A percentile compares a stretch with the other conserved stretches of the same genome.
These are phyloP conservation scores for Seira sanloemensis DNA, from an alignment of 2,888 invertebrate species.

Conservation along the genomic window DNA sequence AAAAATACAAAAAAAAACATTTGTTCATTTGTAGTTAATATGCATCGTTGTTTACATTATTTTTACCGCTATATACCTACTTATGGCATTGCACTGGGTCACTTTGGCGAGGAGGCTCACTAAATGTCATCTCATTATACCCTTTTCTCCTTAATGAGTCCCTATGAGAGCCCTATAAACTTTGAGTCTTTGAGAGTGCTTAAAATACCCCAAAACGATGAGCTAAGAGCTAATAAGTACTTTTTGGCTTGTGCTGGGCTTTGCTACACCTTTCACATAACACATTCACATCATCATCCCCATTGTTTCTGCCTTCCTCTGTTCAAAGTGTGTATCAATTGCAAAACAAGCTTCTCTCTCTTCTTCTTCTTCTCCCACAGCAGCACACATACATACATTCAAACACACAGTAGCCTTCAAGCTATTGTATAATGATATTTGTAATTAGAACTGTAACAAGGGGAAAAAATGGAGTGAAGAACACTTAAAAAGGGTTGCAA, in stretches of 20 bases:
- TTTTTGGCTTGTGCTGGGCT: background rate
- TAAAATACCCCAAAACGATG: background rate
- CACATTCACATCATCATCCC: too few relatives aligned
- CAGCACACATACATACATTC: background rate
- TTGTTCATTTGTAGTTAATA: slow-evolving; percentile 65
- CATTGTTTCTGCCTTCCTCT: background rate
- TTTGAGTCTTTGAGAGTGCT: too few relatives aligned
- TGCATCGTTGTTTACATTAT: background rate
- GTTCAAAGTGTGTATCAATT: background rate
- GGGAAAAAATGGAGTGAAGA: background rate
- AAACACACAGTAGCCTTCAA: background rate
- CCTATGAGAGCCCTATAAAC: background rate
- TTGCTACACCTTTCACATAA: background rate
- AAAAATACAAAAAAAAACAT: slow-evolving; percentile 33
- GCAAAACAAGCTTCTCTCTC: too few relatives aligned
- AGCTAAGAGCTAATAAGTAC: background rate
- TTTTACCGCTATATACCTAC: slow-evolving; percentile 58
- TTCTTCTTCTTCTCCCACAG: background rate
- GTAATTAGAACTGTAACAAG: background rate
- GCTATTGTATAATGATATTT: background rate
- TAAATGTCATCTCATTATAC: background rate
- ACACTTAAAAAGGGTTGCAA: background rate
- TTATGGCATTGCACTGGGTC: slow-evolving; percentile 67
- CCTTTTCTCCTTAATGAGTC: background rate
- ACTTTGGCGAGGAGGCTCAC: too few relatives aligned